phyloP scores from a whole-genome alignment of 2,113 vertebrate genomes.

The Erythrolamprus reginae region DNA sequence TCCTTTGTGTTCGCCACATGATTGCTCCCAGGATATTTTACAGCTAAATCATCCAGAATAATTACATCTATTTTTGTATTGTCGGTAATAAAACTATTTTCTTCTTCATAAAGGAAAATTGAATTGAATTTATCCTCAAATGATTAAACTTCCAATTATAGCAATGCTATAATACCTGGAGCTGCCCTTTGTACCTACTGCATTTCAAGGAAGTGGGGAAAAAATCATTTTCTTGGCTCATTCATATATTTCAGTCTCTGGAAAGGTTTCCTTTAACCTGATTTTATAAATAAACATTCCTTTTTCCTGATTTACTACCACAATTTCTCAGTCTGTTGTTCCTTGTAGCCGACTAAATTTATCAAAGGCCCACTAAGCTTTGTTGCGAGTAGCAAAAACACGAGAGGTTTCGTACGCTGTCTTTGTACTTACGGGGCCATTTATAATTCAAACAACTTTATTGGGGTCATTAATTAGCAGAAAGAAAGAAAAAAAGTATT shows the following conservation, averaged over 20 bases:
- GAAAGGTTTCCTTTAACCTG: not conserved
- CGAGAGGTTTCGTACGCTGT: not conserved
- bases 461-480: not conserved
- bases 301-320: not conserved
- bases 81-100: not conserved
- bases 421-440: not conserved
- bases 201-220: not conserved
- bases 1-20: not conserved
- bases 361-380: not conserved
- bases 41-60: not conserved
- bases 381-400: not conserved
- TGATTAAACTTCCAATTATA: fast-evolving
- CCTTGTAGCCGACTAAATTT: not conserved
- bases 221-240: not conserved
- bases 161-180: not conserved
- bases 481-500: not conserved
- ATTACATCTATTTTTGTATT: not conserved
- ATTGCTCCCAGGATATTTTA: not conserved
- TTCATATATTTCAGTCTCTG: not conserved
- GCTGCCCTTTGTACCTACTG: not conserved
- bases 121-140: not conserved
- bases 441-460: not conserved
- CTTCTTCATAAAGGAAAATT: not conserved
- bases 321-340: not conserved
- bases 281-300: not conserved